Evolutionary conservation across 2,888 invertebrate genomes (phyloP), one percentile per base, ranked within the genome.

Genomic region (Xylota segnis): DNA sequence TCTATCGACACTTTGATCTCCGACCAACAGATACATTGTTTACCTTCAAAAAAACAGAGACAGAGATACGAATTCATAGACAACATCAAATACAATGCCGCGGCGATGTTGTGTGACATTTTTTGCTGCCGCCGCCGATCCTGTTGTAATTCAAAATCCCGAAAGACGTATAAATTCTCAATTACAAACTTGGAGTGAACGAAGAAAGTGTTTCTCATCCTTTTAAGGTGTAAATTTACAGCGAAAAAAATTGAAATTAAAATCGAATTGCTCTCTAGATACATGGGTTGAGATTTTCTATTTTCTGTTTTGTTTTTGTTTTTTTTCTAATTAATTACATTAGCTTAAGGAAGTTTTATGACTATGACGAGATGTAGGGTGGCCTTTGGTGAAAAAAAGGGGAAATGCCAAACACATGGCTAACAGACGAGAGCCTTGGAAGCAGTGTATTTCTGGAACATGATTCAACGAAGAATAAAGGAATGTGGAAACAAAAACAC

Each of bases 1-100:
- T 59, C 66, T 66, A 68, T 83, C 78, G 72, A 83, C 72, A 83
- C 83, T 78, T 78, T 83, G 72, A 72, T 72, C 77, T 77, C 56
- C 52, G 23, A 65, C 66, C 37, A 43, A 43, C 12, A 75, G 43
- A 59, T 66, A 75, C 54, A 10, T 29, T 7, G 50, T 70, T 29
- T 16, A 59, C 16, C 18, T 29, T 23, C 10, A 5, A n/a, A n/a
- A n/a, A n/a, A n/a, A n/a, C n/a, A 45, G 12, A 0, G 37, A 37
- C 0, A 32, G 37, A 14, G 45, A 50, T 54, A 79, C 56, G 61
- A n/a, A n/a, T n/a, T n/a, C n/a, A n/a, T n/a, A 71, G 78, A 47
- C 37, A 37, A 71, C 58, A 71, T 71, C 45, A 56, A 63, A 63
- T 63, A 58, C 50, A 58, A 65, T 70, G 58, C 50, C 78, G 56